These are phyloP conservation scores for Brotula barbata DNA, from an alignment of 2,797 vertebrate genomes.

Conservation along the genomic window DNA sequence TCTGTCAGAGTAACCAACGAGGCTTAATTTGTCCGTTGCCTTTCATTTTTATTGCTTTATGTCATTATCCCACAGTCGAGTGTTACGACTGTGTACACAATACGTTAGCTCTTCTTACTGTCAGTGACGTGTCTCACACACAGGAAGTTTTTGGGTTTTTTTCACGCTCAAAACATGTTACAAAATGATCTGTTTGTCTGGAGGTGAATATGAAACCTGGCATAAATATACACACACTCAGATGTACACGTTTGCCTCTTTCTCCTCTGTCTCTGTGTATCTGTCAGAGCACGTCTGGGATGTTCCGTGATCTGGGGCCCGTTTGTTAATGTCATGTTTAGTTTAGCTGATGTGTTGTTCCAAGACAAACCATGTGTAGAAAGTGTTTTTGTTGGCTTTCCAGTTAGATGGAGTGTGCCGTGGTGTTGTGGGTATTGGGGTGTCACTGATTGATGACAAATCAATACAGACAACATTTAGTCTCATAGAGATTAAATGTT, in stretches of 20 bases:
- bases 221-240: too few species aligned
- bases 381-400: background rate
- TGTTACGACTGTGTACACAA: constrained; percentile 22
- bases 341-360: background rate
- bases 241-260: background rate
- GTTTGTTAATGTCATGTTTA: background rate
- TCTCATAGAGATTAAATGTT: too few species aligned
- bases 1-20: constrained; percentile 1
- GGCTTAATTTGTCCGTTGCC: constrained; percentile 1
- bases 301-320: constrained; percentile 2
- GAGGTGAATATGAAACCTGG: background rate
- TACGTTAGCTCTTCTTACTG: constrained; percentile 24
- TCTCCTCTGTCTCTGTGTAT: too few species aligned
- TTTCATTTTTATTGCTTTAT: constrained; percentile 32
- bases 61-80: constrained; percentile 11
- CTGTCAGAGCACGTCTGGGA: too few species aligned
- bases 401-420: too few species aligned
- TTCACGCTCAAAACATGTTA: constrained; percentile 1
- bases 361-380: background rate
- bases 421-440: too few species aligned
- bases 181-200: background rate
- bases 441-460: too few species aligned
- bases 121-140: background rate
- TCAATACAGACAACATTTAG: too few species aligned
- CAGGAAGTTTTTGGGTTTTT: constrained; percentile 1